Percentiles rank a stretch among this genome's conserved stretches.
Evolutionary conservation across 2,888 invertebrate genomes (phyloP).

Genomic region (Nymphalis urticae): DNA sequence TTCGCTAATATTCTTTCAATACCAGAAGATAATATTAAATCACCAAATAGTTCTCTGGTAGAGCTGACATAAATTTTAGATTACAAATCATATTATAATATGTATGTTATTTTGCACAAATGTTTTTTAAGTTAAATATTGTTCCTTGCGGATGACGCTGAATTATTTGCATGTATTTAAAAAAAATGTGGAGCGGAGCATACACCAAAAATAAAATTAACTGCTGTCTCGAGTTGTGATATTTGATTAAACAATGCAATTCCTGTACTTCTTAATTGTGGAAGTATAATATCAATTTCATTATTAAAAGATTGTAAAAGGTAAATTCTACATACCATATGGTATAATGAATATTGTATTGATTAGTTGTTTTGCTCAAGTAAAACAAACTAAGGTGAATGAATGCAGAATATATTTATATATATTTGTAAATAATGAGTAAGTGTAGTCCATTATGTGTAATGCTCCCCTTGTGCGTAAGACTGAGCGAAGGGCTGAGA

Average conservation of each 20-base stretch:
- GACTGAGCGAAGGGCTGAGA: constrained; percentile 61
- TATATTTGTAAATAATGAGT: constrained; percentile 12
- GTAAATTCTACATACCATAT: constrained; percentile 9
- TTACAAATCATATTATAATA: constrained; percentile 9
- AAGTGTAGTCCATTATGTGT: constrained; percentile 15
- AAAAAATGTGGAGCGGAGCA: constrained; percentile 8
- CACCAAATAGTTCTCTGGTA: constrained; percentile 18
- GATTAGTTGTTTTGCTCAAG: constrained; percentile 20
- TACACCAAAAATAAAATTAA: constrained; percentile 13
- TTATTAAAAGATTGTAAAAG: background rate
- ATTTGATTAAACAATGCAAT: constrained; percentile 17
- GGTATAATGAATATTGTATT: constrained; percentile 8
- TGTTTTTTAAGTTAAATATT: constrained; percentile 25
- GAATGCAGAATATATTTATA: constrained; percentile 4
- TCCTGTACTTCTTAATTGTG: constrained; percentile 10
- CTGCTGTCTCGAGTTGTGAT: constrained; percentile 5
- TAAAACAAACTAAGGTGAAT: constrained; percentile 14
- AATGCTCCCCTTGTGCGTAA: constrained; percentile 43
- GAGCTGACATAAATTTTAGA: constrained; percentile 30
- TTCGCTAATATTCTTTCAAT: constrained; percentile 10
- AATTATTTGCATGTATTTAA: constrained; percentile 20
- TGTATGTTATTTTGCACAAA: constrained; percentile 37
- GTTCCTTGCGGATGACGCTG: constrained; percentile 30
- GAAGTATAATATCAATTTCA: constrained; percentile 17
- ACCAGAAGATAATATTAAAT: constrained; percentile 9